A percentile compares a stretch with the other conserved stretches of the same genome.
These are phyloP conservation scores for Rhynchotus rufescens DNA, from an alignment of 2,797 vertebrate genomes.

Conservation along the genomic window DNA sequence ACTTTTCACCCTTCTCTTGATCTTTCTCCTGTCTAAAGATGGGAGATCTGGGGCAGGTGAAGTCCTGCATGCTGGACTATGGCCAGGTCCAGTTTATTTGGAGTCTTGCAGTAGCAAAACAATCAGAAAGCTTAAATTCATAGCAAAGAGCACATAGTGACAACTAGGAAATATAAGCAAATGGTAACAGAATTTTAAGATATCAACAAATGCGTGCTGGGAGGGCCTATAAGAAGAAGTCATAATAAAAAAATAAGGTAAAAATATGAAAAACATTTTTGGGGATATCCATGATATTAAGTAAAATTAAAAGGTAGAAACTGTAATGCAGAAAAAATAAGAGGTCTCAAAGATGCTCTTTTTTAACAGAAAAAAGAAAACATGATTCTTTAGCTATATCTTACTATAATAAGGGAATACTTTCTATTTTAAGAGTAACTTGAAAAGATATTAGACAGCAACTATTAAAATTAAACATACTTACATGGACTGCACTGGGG, in stretches of 20 bases:
- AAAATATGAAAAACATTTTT: background rate
- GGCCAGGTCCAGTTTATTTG: background rate
- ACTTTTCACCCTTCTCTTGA: background rate
- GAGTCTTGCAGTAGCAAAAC: background rate
- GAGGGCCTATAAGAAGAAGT: background rate
- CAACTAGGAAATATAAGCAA: background rate
- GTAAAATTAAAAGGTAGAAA: background rate
- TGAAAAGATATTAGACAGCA: background rate
- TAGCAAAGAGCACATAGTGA: too few species aligned
- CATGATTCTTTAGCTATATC: background rate
- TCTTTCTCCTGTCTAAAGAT: background rate
- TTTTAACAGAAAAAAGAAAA: background rate
- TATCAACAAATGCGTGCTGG: background rate
- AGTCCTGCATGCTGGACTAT: background rate
- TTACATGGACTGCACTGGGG: background rate
- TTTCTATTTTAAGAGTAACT: background rate
- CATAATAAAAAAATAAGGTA: background rate
- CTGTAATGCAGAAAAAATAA: background rate
- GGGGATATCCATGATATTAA: background rate
- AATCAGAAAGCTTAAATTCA: background rate
- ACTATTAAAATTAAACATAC: background rate
- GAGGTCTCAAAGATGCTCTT: background rate
- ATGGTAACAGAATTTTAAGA: background rate
- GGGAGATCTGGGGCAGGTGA: background rate
- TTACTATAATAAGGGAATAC: background rate